Evolutionary conservation across 2,113 vertebrate genomes (phyloP).

Genomic region (Emydocephalus ijimae): DNA sequence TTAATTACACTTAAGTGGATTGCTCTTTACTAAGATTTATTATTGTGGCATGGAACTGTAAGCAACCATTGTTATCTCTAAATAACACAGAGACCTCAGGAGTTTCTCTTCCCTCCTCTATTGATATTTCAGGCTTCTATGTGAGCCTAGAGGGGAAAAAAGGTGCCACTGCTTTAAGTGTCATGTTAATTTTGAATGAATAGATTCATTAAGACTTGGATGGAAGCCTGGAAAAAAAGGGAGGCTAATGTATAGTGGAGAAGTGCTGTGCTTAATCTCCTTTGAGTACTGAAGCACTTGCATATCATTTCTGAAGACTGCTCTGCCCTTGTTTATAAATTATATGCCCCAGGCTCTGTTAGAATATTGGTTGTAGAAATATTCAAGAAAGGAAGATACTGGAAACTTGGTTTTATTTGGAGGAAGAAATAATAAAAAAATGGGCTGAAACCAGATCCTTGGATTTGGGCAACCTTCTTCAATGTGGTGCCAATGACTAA

Average conservation of each 20-base stretch:
- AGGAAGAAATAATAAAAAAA: background rate
- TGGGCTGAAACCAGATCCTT: background rate
- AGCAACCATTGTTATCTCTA: background rate
- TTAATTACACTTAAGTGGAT: background rate
- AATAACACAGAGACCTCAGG: background rate
- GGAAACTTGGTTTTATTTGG: background rate
- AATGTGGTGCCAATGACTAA: background rate
- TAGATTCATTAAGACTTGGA: background rate
- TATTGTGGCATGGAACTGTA: background rate
- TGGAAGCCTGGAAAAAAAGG: background rate
- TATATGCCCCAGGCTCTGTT: background rate
- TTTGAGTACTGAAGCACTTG: background rate
- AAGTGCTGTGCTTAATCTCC: background rate
- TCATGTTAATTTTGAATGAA: background rate
- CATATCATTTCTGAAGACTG: background rate
- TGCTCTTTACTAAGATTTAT: background rate
- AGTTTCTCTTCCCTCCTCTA: background rate
- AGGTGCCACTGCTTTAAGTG: background rate
- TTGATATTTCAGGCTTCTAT: background rate
- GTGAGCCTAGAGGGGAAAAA: background rate
- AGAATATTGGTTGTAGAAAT: slow-evolving; percentile 1
- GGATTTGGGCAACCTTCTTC: background rate
- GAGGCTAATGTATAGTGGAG: background rate
- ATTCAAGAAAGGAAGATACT: background rate
- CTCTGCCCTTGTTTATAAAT: background rate